A percentile compares a stretch with the other conserved stretches of the same genome.
phyloP scores from a whole-genome alignment of 2,797 vertebrate genomes.

The Hoplostethus atlanticus region DNA sequence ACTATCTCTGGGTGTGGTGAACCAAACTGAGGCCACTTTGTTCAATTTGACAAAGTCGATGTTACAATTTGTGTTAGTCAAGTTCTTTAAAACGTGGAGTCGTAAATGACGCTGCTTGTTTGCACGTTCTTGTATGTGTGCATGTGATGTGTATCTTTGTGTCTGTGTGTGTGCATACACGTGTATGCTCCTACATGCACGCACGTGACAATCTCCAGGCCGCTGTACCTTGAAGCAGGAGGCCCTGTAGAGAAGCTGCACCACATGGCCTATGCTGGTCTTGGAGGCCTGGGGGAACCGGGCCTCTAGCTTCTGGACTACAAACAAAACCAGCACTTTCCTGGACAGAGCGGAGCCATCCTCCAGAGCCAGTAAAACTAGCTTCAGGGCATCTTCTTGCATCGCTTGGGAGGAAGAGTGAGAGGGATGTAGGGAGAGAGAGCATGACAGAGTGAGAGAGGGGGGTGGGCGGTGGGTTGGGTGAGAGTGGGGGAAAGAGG shows the following conservation, averaged over 20 bases:
- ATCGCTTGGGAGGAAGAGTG: slow-evolving; percentile 84
- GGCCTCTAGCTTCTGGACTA: slow-evolving; percentile 95
- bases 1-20: slow-evolving; percentile 7
- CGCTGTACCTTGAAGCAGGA: slow-evolving; percentile 94
- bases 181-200: neutral
- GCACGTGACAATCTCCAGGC: neutral
- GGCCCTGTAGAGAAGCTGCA: slow-evolving; percentile 96
- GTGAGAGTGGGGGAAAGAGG: slow-evolving; percentile 7
- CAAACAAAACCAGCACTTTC: slow-evolving; percentile 97
- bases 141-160: neutral
- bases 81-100: neutral
- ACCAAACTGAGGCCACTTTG: slow-evolving; percentile 31
- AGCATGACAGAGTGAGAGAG: neutral
- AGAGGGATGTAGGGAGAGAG: neutral
- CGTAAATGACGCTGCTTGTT: neutral
- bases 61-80: neutral
- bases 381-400: slow-evolving; percentile 96
- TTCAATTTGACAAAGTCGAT: slow-evolving; percentile 35
- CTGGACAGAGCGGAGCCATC: slow-evolving; percentile 96
- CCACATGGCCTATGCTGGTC: slow-evolving; percentile 97
- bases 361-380: slow-evolving; percentile 94
- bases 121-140: neutral
- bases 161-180: neutral
- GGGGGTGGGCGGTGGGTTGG: neutral
- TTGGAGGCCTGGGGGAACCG: slow-evolving; percentile 97